Evolutionary conservation across 2,888 invertebrate species (phyloP).

Genomic region (Drosophila quinaria): DNA sequence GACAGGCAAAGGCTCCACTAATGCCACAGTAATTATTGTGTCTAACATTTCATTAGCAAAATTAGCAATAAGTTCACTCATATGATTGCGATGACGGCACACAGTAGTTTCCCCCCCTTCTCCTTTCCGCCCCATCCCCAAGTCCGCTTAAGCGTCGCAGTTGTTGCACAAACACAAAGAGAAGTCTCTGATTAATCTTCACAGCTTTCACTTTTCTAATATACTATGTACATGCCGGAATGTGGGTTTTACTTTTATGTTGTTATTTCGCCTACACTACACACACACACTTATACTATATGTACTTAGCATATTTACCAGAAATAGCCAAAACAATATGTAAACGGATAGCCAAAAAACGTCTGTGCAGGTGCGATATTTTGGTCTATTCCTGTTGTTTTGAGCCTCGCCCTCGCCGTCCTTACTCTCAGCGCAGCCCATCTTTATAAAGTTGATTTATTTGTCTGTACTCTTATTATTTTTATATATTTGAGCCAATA

Average conservation of each 20-base stretch:
- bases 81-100: conserved; percentile 69
- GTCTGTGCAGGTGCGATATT: conserved; percentile 93
- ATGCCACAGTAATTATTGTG: conserved; percentile 19
- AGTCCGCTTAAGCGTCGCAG: background rate
- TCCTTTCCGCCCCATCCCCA: background rate
- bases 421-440: conserved; percentile 90
- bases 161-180: conserved; percentile 26
- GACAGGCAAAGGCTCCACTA: background rate
- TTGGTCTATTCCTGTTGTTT: conserved; percentile 85
- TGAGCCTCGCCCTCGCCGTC: conserved; percentile 85
- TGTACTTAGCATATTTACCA: conserved; percentile 87
- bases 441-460: conserved; percentile 68
- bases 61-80: conserved; percentile 63
- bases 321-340: conserved; percentile 92
- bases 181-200: conserved; percentile 55
- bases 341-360: conserved; percentile 92
- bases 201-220: conserved; percentile 58
- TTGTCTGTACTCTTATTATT: conserved; percentile 22
- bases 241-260: background rate
- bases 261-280: too few species aligned
- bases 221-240: background rate
- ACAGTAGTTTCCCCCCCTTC: background rate
- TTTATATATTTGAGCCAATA: conserved; percentile 34
- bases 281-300: background rate
- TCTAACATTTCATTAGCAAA: conserved; percentile 46